phyloP scores from a whole-genome alignment of 2,113 vertebrate species.

The Colinus virginianus region DNA sequence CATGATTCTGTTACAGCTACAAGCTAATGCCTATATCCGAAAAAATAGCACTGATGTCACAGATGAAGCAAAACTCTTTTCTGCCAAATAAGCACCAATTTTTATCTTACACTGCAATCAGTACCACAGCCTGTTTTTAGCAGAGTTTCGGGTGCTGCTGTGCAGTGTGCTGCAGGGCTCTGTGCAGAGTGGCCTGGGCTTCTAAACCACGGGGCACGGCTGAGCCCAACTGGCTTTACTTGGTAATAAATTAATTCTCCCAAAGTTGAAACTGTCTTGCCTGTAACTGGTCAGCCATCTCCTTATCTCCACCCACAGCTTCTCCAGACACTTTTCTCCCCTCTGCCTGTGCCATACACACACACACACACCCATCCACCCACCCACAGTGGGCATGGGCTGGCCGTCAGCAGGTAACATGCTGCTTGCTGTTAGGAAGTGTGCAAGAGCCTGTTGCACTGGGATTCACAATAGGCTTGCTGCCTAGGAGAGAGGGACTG shows the following conservation, averaged over 20 bases:
- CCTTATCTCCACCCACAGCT: not conserved
- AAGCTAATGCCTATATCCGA: not conserved
- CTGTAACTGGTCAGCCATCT: not conserved
- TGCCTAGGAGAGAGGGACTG: not conserved
- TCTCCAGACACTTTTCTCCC: not conserved
- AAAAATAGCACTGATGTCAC: not conserved
- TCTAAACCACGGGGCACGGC: not conserved
- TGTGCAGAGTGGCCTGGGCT: not conserved
- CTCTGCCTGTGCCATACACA: accelerated
- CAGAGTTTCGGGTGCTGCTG: accelerated
- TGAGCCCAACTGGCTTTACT: not conserved
- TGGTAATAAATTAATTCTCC: not conserved
- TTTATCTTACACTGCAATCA: not conserved
- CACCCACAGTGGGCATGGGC: accelerated
- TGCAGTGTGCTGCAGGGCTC: accelerated
- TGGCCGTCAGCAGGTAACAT: not conserved
- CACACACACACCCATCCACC: not conserved
- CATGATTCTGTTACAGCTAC: not conserved
- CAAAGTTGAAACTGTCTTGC: not conserved
- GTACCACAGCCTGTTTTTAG: not conserved
- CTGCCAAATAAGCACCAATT: not conserved
- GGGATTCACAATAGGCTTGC: slow-evolving; percentile 25
- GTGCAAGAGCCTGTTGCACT: not conserved
- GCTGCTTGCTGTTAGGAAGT: slow-evolving; percentile 11
- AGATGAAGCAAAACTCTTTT: not conserved